phyloP scores from a whole-genome alignment of 2,113 vertebrate genomes.

The Phycodurus eques region DNA sequence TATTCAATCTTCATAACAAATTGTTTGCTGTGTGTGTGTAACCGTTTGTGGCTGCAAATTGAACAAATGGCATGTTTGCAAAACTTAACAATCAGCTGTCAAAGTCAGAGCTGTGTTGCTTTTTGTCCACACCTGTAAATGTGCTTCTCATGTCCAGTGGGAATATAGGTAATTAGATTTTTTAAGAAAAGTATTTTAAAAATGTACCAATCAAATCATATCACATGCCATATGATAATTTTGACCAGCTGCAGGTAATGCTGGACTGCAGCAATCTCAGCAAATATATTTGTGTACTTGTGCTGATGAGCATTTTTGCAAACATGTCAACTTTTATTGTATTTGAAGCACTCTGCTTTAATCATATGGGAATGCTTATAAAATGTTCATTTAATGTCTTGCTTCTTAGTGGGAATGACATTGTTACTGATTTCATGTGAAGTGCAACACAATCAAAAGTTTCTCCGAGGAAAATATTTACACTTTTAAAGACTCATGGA shows the following conservation, averaged over 20 bases:
- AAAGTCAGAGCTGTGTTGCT: constrained; percentile 17
- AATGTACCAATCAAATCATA: background rate
- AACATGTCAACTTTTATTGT: constrained; percentile 32
- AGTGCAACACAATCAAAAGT: background rate
- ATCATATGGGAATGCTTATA: constrained; percentile 27
- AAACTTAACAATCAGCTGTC: constrained; percentile 30
- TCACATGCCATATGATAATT: background rate
- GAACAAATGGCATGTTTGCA: constrained; percentile 44
- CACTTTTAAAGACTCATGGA: background rate
- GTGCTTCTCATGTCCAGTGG: background rate
- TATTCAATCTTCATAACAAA: constrained; percentile 60
- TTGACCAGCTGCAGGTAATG: constrained; percentile 9
- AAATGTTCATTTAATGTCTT: constrained; percentile 19
- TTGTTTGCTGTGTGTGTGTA: constrained; percentile 18
- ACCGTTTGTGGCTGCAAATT: constrained; percentile 38
- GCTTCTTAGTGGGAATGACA: background rate
- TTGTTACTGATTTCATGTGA: background rate
- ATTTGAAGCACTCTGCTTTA: constrained; percentile 32
- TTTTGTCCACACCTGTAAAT: background rate
- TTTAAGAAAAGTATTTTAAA: background rate
- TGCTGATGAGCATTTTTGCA: constrained; percentile 6
- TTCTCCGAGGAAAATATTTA: background rate
- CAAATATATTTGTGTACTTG: background rate
- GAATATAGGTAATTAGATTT: constrained; percentile 11
- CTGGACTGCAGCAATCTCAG: background rate